Evolutionary conservation across 2,797 vertebrate species (phyloP), one percentile per base, ranked within the genome.

Genomic region (Otus scops): DNA sequence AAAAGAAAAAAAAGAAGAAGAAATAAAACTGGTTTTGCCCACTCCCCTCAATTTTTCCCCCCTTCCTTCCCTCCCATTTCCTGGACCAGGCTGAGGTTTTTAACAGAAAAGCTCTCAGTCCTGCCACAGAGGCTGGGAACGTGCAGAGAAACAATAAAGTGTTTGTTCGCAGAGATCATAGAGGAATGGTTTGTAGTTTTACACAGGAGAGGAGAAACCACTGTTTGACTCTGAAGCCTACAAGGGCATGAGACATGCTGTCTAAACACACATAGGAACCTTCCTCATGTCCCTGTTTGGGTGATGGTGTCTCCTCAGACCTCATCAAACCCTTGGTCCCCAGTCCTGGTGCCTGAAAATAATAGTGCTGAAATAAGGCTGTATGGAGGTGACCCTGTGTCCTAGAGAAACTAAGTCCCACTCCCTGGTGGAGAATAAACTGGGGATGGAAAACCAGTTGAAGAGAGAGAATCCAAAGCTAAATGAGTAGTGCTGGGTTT

Each of bases 1-100:
- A 91, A 97, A 93, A 88, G 94, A 97, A 97, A 95, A 85, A 80
- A n/a, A 94, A 83, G 7, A 70, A 90, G 17, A 90, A 96, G 89
- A 97, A 97, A 96, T 90, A 94, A 97, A 98, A 96, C 75, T 50
- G 69, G 53, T 64, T 95, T 94, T 93, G 60, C 89, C 93, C 51
- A 47, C 67, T 51, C n/a, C 71, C 10, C 8, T 24, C 32, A 5
- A 8, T 36, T 54, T 23, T 4, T 1, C 3, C 7, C 2, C 11
- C 7, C 38, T 68, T 43, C 50, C 56, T 51, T 68, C 65, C 82
- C 86, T 95, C 93, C 81, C 64, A 60, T 96, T 97, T 97, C 96
- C 95, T 93, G 75, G 68, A 94, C n/a, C 61, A 78, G 85, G 63
- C 91, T 96, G 73, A 88, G 76, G 60, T 92, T 96, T 68, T 81